Evolutionary conservation across 2,888 invertebrate species (phyloP), one percentile per base, ranked within the genome.

Genomic region (Nudaria mundana): DNA sequence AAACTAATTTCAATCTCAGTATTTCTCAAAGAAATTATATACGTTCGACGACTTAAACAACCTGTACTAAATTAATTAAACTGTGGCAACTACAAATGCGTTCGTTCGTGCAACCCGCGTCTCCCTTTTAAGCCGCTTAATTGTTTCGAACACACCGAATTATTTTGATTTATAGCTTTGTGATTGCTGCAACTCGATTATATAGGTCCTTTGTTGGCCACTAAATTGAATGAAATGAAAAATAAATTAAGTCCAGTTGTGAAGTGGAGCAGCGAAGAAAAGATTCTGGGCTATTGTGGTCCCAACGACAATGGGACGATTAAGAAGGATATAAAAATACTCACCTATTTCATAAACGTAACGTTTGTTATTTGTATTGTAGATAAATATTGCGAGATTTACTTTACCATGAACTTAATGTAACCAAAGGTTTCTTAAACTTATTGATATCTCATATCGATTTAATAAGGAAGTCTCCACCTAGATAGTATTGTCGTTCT

Each of bases 111-210:
- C 61, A 41, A 62, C 68, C 76, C 76, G 75, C 71, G 66, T 54
- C 66, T 57, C 61, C 68, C 70, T 71, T 81, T 81, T 73, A 66
- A 66, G 47, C n/a, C 60, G 63, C 73, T 71, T 82, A 84, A 84
- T 85, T 85, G 84, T 81, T 82, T 72, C 68, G 62, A 79, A 70
- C 74, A 68, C 76, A 76, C 71, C 74, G 71, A 79, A 84, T 86
- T 82, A 85, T 85, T 86, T 86, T 88, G 88, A 88, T 88, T 88
- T 86, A 86, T 86, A 52, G 78, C 78, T 76, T 82, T 81, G 76
- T 83, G 84, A 88, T 87, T 86, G 87, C 72, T 76, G 72, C 82
- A 84, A 86, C 73, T 86, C 81, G 85, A 85, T 87, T 85, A 79
- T 68, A 72, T 71, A 71, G 76, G 76, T 69, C 70, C 73, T 73